Conservation (phyloP, 2,888 invertebrate genomes). For the Nebria brevicollis region DNA sequence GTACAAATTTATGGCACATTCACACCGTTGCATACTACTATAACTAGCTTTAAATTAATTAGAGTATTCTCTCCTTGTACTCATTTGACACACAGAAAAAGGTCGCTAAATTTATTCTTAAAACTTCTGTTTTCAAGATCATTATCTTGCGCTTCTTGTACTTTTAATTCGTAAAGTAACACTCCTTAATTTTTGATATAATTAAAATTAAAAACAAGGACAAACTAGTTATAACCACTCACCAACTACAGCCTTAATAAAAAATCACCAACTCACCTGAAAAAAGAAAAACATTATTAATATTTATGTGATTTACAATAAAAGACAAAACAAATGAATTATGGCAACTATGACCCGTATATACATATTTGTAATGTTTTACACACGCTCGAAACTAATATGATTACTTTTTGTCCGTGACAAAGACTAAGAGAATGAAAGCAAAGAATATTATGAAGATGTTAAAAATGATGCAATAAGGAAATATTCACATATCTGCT, state of each 20-base stretch:
- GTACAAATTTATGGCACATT: not conserved
- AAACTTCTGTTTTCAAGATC: not conserved
- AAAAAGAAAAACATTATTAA: not conserved
- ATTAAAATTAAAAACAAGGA: not conserved
- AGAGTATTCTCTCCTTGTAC: not conserved
- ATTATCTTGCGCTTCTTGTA: not conserved
- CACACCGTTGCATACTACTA: not conserved
- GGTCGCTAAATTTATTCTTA: not conserved
- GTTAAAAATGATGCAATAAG: not conserved
- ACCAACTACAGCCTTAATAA: not conserved
- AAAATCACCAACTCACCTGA: not conserved
- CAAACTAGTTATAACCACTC: not conserved
- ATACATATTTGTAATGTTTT: too few species aligned
- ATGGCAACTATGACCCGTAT: too few species aligned
- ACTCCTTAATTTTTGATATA: not conserved
- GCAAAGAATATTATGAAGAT: not conserved
- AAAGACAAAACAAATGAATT: too few species aligned
- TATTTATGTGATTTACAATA: not conserved
- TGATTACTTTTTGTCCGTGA: not conserved
- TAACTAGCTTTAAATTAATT: not conserved
- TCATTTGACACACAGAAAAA: not conserved
- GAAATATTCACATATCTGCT: constrained; percentile 13
- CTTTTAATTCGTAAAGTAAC: not conserved
- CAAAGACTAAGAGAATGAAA: not conserved
- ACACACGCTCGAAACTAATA: too few species aligned